Percentiles rank a stretch among this genome's conserved stretches.
These are phyloP conservation scores for Hydra vulgaris DNA, from an alignment of 30 jellyfish, hydroid and myxozoan species.

Conservation along the genomic window DNA sequence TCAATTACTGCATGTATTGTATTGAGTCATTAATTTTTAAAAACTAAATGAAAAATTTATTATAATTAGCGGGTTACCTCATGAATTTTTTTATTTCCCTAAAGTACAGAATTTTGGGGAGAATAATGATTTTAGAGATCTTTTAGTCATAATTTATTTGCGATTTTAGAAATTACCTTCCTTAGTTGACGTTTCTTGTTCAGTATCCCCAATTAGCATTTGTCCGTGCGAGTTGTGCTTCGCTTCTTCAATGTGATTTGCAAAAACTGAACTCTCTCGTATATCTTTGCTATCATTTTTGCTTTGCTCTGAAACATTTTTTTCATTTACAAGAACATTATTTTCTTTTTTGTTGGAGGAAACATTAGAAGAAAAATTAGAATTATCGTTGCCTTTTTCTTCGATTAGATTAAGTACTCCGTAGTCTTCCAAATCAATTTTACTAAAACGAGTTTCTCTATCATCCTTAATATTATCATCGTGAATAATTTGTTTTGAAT, in stretches of 20 bases:
- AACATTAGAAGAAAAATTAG: background rate
- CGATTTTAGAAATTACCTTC: background rate
- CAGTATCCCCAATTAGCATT: constrained; percentile 4
- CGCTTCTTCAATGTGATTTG: background rate
- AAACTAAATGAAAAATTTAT: too few species aligned
- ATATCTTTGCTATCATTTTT: background rate
- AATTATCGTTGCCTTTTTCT: background rate
- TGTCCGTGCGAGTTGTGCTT: background rate
- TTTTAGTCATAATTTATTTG: too few species aligned
- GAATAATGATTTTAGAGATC: too few species aligned
- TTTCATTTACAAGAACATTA: background rate
- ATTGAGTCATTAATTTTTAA: too few species aligned
- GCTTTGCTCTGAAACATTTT: background rate
- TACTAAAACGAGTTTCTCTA: background rate
- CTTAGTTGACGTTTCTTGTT: background rate
- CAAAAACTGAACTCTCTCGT: background rate
- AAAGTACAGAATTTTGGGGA: too few species aligned
- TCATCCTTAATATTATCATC: background rate
- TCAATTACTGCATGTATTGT: too few species aligned
- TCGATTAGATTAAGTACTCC: background rate
- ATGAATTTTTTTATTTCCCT: too few species aligned
- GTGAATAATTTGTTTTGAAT: too few species aligned
- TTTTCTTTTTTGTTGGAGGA: background rate
- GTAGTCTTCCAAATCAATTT: background rate
- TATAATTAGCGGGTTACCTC: too few species aligned